Base-by-base conservation (phyloP, 2,113 vertebrate species). In the Oplegnathus fasciatus region DNA sequence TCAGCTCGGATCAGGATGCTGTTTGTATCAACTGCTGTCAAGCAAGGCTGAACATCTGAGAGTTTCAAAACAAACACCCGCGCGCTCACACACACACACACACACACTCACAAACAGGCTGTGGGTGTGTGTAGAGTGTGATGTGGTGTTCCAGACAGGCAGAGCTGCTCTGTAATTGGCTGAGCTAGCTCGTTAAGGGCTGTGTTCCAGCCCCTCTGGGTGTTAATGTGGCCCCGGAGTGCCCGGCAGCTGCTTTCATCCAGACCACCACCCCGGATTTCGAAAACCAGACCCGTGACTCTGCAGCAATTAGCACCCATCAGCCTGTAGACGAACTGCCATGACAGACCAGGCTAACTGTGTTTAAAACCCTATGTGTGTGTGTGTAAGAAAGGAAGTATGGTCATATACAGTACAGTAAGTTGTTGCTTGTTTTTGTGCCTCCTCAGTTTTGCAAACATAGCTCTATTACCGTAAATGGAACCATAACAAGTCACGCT, bases 301-400 rank as follows among this genome's bases (percentile, higher is more conserved):
- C 14, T 44, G 60, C 62, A 75, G 83, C 84, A 87, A 91, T 90
- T 92, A 90, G 67, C 75, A 60, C 13, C 75, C 82, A 80, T 86
- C 78, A 79, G 73, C 60, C 83, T 85, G 85, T 75, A 90, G 76
- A 87, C 81, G 80, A 78, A 71, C 85, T 50, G 74, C 48, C 70
- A 65, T 5, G 57, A 58, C 30, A 42, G 30, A 73, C 57, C 54
- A 48, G 57, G 72, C 50, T 55, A 61, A 46, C 68, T 78, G 67
- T 76, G 57, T 83, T 77, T 50, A 84, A 82, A 69, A 44, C 28
- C 78, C 14, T 44, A 14, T 54, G 62, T 48, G 78, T 71, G 32
- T 61, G 37, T 40, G 55, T 46, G 40, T 3, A 26, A 32, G 28
- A 26, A 73, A 62, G 4, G 60, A 18, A n/a, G 0, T 20, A 22